Conservation (phyloP, 2,113 vertebrate species). For the Peromyscus californicus region DNA sequence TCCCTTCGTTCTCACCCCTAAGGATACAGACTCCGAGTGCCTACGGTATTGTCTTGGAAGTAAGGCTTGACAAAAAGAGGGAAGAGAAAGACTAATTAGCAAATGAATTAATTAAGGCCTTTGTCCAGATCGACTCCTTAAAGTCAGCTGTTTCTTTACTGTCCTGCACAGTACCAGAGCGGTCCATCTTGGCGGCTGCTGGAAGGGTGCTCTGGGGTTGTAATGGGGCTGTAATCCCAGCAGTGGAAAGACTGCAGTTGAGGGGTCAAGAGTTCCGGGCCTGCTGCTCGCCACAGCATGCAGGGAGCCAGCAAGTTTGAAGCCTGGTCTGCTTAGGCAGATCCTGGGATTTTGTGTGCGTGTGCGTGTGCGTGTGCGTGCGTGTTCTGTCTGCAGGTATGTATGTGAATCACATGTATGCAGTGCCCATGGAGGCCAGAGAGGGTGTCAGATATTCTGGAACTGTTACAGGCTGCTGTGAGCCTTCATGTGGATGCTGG, state of each 20-base stretch:
- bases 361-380: background rate
- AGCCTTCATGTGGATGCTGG: background rate
- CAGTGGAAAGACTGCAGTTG: too few species aligned
- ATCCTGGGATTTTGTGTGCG: background rate
- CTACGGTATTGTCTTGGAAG: slow-evolving; percentile 61
- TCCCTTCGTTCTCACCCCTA: background rate
- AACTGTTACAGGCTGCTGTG: background rate
- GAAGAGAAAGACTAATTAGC: slow-evolving; percentile 75
- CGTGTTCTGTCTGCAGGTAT: background rate
- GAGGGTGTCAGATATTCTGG: background rate
- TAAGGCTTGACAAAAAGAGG: slow-evolving; percentile 68
- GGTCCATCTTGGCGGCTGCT: slow-evolving; percentile 51
- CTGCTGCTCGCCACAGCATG: background rate
- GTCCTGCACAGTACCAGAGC: background rate
- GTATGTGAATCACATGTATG: background rate
- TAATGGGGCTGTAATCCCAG: background rate
- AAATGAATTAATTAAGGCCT: slow-evolving; percentile 76
- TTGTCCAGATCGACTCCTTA: slow-evolving; percentile 70
- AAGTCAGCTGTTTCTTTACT: slow-evolving; percentile 67
- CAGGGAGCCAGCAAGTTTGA: background rate
- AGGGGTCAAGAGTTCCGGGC: background rate
- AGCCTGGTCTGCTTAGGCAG: background rate
- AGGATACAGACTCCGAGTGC: background rate
- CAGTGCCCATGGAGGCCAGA: background rate
- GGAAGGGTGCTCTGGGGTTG: background rate